A percentile compares a stretch with the other conserved stretches of the same genome.
Conservation (phyloP, 2,888 invertebrate species). For the Yponomeuta malinellus region DNA sequence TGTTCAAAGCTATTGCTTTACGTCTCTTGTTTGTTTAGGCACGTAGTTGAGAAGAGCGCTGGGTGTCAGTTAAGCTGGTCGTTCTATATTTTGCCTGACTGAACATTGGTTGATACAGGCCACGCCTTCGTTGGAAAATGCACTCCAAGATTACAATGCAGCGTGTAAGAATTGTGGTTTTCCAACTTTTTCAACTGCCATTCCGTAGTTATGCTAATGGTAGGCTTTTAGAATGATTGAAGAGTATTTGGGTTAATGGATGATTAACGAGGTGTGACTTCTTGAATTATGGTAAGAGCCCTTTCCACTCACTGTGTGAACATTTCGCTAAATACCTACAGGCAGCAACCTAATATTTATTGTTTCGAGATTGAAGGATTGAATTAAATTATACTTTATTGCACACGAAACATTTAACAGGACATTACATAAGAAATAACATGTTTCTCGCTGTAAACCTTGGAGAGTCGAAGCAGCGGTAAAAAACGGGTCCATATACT, state of each 20-base stretch:
- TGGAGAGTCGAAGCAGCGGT: no score
- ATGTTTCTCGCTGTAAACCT: no score
- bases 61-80: slow-evolving; percentile 40
- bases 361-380: no score
- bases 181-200: slow-evolving; percentile 20
- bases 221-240: slow-evolving; percentile 15
- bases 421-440: no score
- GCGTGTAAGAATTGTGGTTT: slow-evolving; percentile 43
- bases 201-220: background rate
- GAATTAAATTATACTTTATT: no score
- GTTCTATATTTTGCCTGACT: slow-evolving; percentile 72
- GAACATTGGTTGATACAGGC: slow-evolving; percentile 72
- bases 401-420: no score
- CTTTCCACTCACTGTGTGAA: background rate
- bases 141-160: slow-evolving; percentile 73
- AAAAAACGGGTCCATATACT: no score
- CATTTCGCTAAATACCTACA: background rate
- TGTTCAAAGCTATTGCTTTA: slow-evolving; percentile 41
- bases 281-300: background rate
- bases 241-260: slow-evolving; percentile 52
- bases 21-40: slow-evolving; percentile 29
- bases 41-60: slow-evolving; percentile 31
- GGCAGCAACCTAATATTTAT: no score
- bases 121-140: slow-evolving; percentile 70
- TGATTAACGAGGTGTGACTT: slow-evolving; percentile 15